A percentile compares a stretch with the other conserved stretches of the same genome.
Conservation (phyloP, 2,888 invertebrate genomes). For the Limnephilus lunatus region DNA sequence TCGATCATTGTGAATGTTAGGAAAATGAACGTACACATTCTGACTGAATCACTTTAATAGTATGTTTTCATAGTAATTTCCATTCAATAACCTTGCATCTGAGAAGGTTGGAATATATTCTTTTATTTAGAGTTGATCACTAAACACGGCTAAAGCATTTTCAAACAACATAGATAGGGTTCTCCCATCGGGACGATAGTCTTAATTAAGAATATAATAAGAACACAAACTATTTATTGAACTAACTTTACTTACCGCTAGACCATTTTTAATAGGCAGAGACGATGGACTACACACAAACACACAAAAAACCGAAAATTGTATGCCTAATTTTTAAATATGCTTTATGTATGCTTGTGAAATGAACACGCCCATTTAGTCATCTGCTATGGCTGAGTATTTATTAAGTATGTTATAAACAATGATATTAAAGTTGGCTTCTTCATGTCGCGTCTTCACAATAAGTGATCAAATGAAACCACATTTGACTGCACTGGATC, state of each 20-base stretch:
- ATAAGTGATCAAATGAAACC: neutral
- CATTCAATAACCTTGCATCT: neutral
- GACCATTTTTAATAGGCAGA: neutral
- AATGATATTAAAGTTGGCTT: neutral
- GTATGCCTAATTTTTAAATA: neutral
- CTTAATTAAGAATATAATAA: neutral
- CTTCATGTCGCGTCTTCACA: neutral
- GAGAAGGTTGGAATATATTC: neutral
- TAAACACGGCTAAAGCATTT: too few species aligned
- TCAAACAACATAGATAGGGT: too few species aligned
- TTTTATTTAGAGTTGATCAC: neutral
- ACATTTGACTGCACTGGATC: constrained; percentile 2
- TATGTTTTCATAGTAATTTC: too few species aligned
- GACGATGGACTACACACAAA: neutral
- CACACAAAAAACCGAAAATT: neutral
- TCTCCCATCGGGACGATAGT: neutral
- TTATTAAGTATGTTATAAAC: neutral
- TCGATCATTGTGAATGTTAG: neutral
- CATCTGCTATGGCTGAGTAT: neutral
- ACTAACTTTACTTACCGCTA: neutral
- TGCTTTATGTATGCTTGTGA: neutral
- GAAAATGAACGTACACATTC: neutral
- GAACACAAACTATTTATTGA: neutral
- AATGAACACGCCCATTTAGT: neutral
- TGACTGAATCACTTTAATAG: neutral